phyloP scores from a whole-genome alignment of 2,888 invertebrate genomes.

The Melieria crassipennis region DNA sequence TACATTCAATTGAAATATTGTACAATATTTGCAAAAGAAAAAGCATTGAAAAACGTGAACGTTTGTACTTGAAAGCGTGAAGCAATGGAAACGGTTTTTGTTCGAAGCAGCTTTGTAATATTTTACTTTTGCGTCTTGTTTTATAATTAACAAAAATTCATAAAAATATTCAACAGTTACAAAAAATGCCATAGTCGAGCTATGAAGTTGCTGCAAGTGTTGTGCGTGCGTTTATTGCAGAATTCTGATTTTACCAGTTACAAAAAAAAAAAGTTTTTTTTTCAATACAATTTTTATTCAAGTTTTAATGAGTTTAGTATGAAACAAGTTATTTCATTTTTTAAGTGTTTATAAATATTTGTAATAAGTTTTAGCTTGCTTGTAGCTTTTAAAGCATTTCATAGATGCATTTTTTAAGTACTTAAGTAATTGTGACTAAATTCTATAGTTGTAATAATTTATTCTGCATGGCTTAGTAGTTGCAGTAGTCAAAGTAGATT shows the following conservation, averaged over 20 bases:
- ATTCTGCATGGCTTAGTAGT: no score
- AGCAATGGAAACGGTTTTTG: slow-evolving; percentile 59
- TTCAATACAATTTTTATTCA: background rate
- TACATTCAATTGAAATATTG: no score
- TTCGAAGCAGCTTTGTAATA: slow-evolving; percentile 39
- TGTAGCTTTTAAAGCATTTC: no score
- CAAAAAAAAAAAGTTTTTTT: background rate
- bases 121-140: slow-evolving; percentile 38
- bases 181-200: slow-evolving; percentile 54
- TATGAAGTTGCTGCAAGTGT: slow-evolving; percentile 66
- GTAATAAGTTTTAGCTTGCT: no score
- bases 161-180: slow-evolving; percentile 33
- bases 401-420: no score
- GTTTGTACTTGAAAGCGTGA: no score
- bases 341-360: no score
- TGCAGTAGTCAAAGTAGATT: no score
- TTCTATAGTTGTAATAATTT: no score
- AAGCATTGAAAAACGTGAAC: no score
- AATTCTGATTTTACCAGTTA: slow-evolving; percentile 3
- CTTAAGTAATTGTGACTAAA: no score
- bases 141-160: slow-evolving; percentile 27
- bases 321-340: background rate
- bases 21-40: no score
- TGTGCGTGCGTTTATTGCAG: slow-evolving; percentile 30
- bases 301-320: background rate